Evolutionary conservation across 1,140 invertebrate genomes (phyloP), one percentile per base, ranked within the genome.

Genomic region (Pararge aegeria): DNA sequence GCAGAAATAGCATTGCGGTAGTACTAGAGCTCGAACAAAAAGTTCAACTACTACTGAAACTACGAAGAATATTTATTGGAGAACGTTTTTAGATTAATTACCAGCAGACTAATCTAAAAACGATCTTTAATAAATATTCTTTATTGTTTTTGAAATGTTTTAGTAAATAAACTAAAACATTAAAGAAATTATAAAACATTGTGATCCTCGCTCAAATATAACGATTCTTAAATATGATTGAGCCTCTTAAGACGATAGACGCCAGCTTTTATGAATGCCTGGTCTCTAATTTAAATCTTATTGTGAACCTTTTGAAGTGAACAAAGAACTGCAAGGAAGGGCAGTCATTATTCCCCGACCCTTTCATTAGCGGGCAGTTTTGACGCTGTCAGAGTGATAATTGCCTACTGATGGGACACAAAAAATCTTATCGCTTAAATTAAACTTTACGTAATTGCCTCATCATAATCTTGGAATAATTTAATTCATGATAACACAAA

Each of bases 341-440:
- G 16, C 15, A 30, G 49, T 30, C 44, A 55, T 55, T 60, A 60
- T 60, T 57, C 50, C 16, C 34, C 21, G 27, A 29, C 27, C 40
- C 40, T 48, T 48, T 53, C 40, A 46, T 59, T 60, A 27, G 13
- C 12, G 13, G 51, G 29, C 40, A 27, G 15, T 53, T 53, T 60
- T 60, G 57, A 42, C 50, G 44, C 44, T 53, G 20, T 51, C 16
- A 53, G 24, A 53, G 30, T 53, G 57, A 60, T 53, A 60, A 60
- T 46, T 51, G 50, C 50, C 50, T 34, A 4, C 37, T 60, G 38
- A 18, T 15, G 38, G 13, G 16, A 16, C 9, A 42, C 38, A 42
- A 42, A 42, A 42, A 42, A 12, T 42, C 38, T 42, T 18, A 42
- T 16, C 38, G 15, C 10, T 42, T 42, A 16, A 42, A 42, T 16